A percentile compares a stretch with the other conserved stretches of the same genome.
Evolutionary conservation across 1,140 invertebrate genomes (phyloP).

Genomic region (Heliconius eleuchia): DNA sequence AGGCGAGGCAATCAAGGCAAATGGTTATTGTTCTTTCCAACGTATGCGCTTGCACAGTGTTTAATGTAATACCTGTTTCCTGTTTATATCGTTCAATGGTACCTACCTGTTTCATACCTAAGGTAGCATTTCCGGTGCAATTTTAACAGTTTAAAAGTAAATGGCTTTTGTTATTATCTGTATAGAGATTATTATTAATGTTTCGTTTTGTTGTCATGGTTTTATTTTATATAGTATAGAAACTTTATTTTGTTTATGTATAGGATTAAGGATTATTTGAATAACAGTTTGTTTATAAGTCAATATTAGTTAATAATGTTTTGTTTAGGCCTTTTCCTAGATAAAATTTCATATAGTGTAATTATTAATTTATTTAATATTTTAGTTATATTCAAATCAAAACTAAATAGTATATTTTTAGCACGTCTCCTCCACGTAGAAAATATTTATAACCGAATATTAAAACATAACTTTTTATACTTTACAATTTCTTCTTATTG

Average conservation of each 20-base stretch:
- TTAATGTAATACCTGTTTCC: conserved; percentile 49
- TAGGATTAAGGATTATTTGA: neutral
- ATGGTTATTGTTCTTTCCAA: conserved; percentile 62
- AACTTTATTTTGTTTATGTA: neutral
- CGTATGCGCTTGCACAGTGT: conserved; percentile 51
- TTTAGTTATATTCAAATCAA: too few relatives aligned
- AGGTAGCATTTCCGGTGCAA: conserved; percentile 22
- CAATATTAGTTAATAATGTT: too few relatives aligned
- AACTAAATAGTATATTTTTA: too few relatives aligned
- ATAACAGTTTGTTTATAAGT: neutral
- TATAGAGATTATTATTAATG: neutral
- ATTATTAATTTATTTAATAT: too few relatives aligned
- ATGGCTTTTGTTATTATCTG: conserved; percentile 2
- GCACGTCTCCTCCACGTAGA: too few relatives aligned
- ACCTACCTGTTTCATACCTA: conserved; percentile 25
- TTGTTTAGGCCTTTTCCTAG: too few relatives aligned
- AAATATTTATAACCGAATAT: too few relatives aligned
- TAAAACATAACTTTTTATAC: too few relatives aligned
- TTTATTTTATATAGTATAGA: neutral
- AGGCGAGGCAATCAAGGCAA: conserved; percentile 50
- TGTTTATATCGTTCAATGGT: conserved; percentile 38
- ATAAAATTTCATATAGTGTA: too few relatives aligned
- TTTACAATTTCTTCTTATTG: too few relatives aligned
- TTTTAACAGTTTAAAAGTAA: conserved; percentile 18
- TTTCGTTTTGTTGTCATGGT: neutral